These are phyloP conservation scores for Cataglyphis albicans DNA, from an alignment of 2,888 invertebrate species.

Conservation along the genomic window DNA sequence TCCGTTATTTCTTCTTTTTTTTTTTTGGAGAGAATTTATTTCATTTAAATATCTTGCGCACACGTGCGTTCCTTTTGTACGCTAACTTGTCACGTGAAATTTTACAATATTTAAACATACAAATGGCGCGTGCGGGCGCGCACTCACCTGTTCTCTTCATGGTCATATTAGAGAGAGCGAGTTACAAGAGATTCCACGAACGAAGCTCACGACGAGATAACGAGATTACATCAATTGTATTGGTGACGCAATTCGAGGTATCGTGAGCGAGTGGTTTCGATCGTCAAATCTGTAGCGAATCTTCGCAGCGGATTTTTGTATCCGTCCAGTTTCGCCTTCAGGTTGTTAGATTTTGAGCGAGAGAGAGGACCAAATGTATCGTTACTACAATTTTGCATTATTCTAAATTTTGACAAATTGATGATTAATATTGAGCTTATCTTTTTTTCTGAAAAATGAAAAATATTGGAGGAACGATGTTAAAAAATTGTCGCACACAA, in stretches of 20 bases:
- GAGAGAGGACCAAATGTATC: background rate
- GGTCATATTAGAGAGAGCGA: slow-evolving; percentile 13
- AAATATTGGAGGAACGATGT: background rate
- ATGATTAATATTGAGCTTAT: background rate
- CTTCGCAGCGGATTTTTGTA: background rate
- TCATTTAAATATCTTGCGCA: background rate
- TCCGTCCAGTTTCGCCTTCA: background rate
- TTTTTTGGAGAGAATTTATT: background rate
- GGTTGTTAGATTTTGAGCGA: background rate
- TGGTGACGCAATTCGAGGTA: slow-evolving; percentile 61
- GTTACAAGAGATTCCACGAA: slow-evolving; percentile 38
- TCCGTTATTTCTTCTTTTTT: background rate
- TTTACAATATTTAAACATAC: background rate
- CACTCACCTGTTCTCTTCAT: background rate
- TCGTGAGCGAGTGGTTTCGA: background rate
- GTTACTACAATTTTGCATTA: background rate
- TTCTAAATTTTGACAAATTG: background rate
- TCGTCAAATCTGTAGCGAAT: background rate
- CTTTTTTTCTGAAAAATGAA: background rate
- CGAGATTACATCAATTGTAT: slow-evolving; percentile 61
- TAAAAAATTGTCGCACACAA: background rate
- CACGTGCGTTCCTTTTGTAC: background rate
- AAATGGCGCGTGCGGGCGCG: background rate
- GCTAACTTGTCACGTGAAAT: slow-evolving; percentile 5
- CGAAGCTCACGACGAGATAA: slow-evolving; percentile 69